Base-by-base conservation (phyloP, 2,797 vertebrate genomes). In the Pempheris klunzingeri region DNA sequence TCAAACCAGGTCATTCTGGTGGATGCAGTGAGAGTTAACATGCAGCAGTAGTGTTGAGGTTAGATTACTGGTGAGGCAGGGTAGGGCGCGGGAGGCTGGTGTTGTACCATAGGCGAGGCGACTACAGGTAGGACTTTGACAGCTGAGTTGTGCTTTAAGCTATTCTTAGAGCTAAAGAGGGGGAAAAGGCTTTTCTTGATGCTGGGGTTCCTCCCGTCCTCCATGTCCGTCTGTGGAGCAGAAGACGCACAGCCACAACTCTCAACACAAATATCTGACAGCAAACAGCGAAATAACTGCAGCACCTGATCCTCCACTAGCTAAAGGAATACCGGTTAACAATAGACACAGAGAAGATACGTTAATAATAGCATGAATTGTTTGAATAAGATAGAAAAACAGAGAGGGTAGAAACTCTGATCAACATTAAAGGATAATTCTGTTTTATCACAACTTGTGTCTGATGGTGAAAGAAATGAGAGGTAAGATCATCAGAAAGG, bases 131-230 rank as follows among this genome's bases (percentile, higher is more conserved):
- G 97, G 93, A 97, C 97, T 97, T 98, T 99, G 95, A 97, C 97
- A 95, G 98, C 97, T 92, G 97, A 96, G 92, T 96, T 98, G 98
- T 97, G 97, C 96, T 99, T 99, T 97, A 99, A 96, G 96, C 97
- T 97, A 97, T 96, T 99, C 97, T 99, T 99, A 97, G 98, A 97
- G 97, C 96, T 98, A 97, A 99, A 99, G 96, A 99, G 97, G 93
- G 98, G 98, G 92, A 99, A 99, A 95, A 99, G 98, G 94, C 97
- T 98, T 98, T 99, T 99, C 97, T 96, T 99, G 96, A 99, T 97
- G 96, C 96, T 97, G 84, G 97, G 98, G 95, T 97, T 99, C 96
- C 98, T 96, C 91, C 96, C 94, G 90, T 95, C 98, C 95, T 94
- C 96, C 95, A 96, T 94, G 91, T 99, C 97, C 90, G 95, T 98